A percentile compares a stretch with the other conserved stretches of the same genome.
These are phyloP conservation scores for Cotesia typhae DNA, from an alignment of 1,140 invertebrate species.

Conservation along the genomic window DNA sequence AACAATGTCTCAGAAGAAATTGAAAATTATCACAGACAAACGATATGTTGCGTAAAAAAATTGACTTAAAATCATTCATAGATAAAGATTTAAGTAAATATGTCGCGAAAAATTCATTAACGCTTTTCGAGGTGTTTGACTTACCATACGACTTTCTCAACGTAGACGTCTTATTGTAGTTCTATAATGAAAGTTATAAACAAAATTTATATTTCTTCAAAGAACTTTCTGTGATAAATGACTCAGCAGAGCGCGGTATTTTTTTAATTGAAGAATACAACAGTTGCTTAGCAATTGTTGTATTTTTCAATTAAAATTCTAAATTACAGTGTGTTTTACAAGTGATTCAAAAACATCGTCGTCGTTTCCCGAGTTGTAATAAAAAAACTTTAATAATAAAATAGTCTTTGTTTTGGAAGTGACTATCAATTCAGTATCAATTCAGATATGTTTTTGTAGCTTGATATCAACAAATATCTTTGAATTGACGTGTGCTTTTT, in stretches of 20 bases:
- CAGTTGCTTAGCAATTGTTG: slow-evolving; percentile 8
- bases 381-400: background rate
- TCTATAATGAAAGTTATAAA: background rate
- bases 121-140: background rate
- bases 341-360: background rate
- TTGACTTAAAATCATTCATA: background rate
- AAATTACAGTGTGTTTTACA: slow-evolving; percentile 9
- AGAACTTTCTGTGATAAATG: background rate
- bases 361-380: background rate
- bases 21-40: background rate
- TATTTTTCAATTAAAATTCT: no score
- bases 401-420: no score
- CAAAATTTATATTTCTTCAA: slow-evolving; percentile 7
- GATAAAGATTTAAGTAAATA: background rate
- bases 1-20: background rate
- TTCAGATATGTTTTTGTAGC: no score
- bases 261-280: slow-evolving; percentile 16
- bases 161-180: background rate
- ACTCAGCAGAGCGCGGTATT: background rate
- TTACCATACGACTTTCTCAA: slow-evolving; percentile 3
- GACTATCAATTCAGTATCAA: no score
- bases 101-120: background rate
- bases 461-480: no score
- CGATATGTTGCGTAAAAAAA: background rate
- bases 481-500: no score